Evolutionary conservation across 2,113 vertebrate species (phyloP).

Genomic region (cattle (Bos taurus)): DNA sequence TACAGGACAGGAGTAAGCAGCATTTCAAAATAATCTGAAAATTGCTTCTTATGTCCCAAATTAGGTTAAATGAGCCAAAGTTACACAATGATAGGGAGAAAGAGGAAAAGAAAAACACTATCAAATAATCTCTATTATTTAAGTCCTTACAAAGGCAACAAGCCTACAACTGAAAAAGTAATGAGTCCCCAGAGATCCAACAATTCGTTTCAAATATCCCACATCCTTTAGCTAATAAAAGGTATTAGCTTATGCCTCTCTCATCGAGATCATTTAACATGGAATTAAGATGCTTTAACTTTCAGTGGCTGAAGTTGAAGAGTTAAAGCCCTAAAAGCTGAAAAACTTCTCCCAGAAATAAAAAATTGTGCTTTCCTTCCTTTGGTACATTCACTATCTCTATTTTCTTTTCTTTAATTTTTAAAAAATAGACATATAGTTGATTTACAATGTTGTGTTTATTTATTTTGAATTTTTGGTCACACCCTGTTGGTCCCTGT

Average conservation of each 20-base stretch:
- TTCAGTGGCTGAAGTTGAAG: not conserved
- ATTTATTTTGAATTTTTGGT: not conserved
- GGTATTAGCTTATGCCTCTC: not conserved
- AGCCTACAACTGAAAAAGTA: not conserved
- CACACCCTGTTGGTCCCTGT: not conserved
- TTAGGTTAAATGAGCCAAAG: not conserved
- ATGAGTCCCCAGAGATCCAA: not conserved
- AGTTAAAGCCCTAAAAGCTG: not conserved
- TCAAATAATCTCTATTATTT: not conserved
- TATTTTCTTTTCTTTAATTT: not conserved
- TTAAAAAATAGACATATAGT: not conserved
- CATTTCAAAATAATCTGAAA: not conserved
- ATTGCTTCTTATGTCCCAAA: not conserved
- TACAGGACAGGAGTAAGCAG: not conserved
- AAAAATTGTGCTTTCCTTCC: not conserved
- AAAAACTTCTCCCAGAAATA: not conserved
- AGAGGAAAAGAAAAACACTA: not conserved
- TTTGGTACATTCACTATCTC: not conserved
- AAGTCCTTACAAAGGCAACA: not conserved
- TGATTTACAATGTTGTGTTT: not conserved
- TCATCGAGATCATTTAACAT: not conserved
- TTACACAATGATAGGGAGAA: not conserved
- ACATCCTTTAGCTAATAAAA: not conserved
- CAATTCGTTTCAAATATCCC: not conserved
- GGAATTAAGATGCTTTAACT: not conserved